These are phyloP conservation scores for Xerus inauris DNA, from an alignment of 2,113 vertebrate genomes.

Conservation along the genomic window DNA sequence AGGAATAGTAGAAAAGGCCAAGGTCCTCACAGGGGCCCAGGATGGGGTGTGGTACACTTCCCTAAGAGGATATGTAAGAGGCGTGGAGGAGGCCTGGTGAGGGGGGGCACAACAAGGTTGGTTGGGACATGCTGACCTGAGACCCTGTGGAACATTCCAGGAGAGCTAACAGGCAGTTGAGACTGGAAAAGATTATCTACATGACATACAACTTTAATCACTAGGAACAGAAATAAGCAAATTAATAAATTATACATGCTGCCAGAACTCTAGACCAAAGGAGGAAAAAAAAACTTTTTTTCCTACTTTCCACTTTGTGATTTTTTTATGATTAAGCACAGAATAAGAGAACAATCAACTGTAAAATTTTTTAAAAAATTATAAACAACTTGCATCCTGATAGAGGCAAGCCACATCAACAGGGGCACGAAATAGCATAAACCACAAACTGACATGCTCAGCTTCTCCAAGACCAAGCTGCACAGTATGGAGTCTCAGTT, in stretches of 20 bases:
- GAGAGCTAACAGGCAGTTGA: neutral
- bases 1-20: neutral
- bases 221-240: neutral
- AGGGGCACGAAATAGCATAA: neutral
- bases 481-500: neutral
- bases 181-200: neutral
- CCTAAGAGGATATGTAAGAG: neutral
- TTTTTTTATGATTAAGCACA: neutral
- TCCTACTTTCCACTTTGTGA: neutral
- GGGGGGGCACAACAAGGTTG: accelerated
- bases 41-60: neutral
- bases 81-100: neutral
- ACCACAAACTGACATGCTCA: neutral
- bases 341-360: neutral
- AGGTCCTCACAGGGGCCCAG: neutral
- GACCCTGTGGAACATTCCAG: neutral
- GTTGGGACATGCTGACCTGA: neutral
- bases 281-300: neutral
- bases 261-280: neutral
- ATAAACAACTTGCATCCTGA: neutral
- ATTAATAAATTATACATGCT: neutral
- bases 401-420: neutral
- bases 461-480: neutral
- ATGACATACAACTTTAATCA: neutral
- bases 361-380: neutral